Evolutionary conservation across 2,888 invertebrate species (phyloP).

Genomic region (Synergus gifuensis): DNA sequence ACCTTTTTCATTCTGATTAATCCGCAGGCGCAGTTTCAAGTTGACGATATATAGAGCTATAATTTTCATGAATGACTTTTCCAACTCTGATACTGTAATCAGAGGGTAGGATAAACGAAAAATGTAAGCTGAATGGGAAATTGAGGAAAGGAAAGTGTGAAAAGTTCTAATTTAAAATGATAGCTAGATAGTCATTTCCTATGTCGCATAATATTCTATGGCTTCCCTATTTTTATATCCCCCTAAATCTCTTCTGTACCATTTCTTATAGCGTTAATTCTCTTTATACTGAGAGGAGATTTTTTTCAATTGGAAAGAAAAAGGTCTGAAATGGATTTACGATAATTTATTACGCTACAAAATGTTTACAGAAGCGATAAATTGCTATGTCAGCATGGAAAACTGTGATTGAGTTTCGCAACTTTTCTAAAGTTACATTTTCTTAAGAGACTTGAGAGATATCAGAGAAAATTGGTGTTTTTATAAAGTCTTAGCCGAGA

Average conservation of each 20-base stretch:
- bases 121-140: neutral
- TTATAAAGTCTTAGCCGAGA: neutral
- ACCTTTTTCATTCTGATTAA: conserved; percentile 10
- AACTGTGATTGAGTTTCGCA: neutral
- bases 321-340: too few species aligned
- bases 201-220: too few species aligned
- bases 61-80: conserved; percentile 1
- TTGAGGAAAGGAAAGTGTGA: too few species aligned
- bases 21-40: neutral
- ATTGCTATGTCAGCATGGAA: neutral
- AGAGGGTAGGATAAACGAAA: neutral
- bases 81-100: neutral
- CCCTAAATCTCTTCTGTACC: too few species aligned
- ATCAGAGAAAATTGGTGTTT: neutral
- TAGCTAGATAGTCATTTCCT: too few species aligned
- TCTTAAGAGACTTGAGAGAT: neutral
- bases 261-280: too few species aligned
- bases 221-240: too few species aligned
- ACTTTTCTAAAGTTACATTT: neutral
- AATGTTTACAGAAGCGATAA: neutral
- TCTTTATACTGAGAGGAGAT: too few species aligned
- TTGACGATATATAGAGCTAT: neutral
- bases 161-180: neutral
- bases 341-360: too few species aligned
- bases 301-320: too few species aligned